phyloP scores from a whole-genome alignment of 2,888 invertebrate genomes.

The Cabera pusaria region DNA sequence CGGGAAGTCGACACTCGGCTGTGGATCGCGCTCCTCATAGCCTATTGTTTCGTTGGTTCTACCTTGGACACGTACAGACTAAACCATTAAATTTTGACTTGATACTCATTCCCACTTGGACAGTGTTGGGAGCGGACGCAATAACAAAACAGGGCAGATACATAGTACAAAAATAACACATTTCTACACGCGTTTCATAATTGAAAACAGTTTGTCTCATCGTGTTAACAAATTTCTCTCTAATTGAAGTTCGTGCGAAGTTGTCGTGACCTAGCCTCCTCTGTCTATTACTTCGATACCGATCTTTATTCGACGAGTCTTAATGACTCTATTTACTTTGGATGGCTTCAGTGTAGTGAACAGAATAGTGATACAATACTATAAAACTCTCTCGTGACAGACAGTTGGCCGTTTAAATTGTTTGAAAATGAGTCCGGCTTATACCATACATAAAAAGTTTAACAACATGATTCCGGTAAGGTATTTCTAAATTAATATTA shows the following conservation, averaged over 20 bases:
- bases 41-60: conserved; percentile 69
- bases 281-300: conserved; percentile 71
- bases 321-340: conserved; percentile 63
- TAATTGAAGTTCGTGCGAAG: conserved; percentile 65
- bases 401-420: conserved; percentile 14
- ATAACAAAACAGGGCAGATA: conserved; percentile 15
- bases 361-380: conserved; percentile 40
- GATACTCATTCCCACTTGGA: conserved; percentile 61
- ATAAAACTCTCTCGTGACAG: conserved; percentile 21
- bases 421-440: conserved; percentile 60
- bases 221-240: conserved; percentile 59
- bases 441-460: conserved; percentile 58
- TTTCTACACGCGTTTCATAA: conserved; percentile 34
- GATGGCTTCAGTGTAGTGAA: conserved; percentile 48
- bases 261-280: conserved; percentile 63
- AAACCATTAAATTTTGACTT: conserved; percentile 59
- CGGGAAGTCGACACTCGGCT: conserved; percentile 60
- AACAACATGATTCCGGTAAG: conserved; percentile 61
- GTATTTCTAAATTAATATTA: background rate
- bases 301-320: conserved; percentile 62
- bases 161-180: conserved; percentile 22
- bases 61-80: conserved; percentile 70
- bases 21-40: conserved; percentile 58
- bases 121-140: conserved; percentile 48
- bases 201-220: conserved; percentile 44